A percentile compares a stretch with the other conserved stretches of the same genome.
phyloP scores from a whole-genome alignment of 2,113 vertebrate species.

The Monopterus albus region DNA sequence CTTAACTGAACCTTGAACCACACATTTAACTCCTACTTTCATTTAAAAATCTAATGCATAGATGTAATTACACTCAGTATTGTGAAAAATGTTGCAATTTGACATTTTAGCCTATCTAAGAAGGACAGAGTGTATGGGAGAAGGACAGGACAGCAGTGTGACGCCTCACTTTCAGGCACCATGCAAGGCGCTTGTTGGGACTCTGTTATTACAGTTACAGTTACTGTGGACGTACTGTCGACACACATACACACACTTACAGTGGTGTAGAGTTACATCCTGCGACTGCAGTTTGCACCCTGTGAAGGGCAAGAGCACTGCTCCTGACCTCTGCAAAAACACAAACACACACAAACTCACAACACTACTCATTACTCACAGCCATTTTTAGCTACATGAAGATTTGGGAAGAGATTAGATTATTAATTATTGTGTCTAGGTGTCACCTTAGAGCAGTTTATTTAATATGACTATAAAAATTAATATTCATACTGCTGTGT shows the following conservation, averaged over 20 bases:
- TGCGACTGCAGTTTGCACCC: conserved; percentile 68
- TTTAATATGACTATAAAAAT: conserved; percentile 60
- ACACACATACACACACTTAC: conserved; percentile 19
- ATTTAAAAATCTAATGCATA: background rate
- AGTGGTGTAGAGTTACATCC: conserved; percentile 74
- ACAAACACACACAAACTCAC: conserved; percentile 50
- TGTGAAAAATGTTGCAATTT: background rate
- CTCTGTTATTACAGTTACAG: conserved; percentile 59
- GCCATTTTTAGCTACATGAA: conserved; percentile 46
- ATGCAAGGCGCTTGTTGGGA: conserved; percentile 50
- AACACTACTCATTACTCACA: conserved; percentile 45
- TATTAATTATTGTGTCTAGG: conserved; percentile 55
- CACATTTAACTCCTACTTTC: background rate
- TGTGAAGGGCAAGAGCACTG: conserved; percentile 71
- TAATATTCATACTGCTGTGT: conserved; percentile 61
- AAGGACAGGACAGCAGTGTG: conserved; percentile 46
- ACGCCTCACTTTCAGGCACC: conserved; percentile 50
- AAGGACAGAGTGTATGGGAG: conserved; percentile 25
- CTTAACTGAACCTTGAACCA: background rate
- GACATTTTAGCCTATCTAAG: background rate
- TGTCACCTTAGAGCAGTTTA: conserved; percentile 50
- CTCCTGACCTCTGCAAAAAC: conserved; percentile 62
- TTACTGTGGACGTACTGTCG: conserved; percentile 47
- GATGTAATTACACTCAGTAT: background rate
- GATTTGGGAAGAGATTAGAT: conserved; percentile 34